Percentiles rank a stretch among this genome's conserved stretches.
Evolutionary conservation across 2,888 invertebrate species (phyloP).

Genomic region (Selenia dentaria): DNA sequence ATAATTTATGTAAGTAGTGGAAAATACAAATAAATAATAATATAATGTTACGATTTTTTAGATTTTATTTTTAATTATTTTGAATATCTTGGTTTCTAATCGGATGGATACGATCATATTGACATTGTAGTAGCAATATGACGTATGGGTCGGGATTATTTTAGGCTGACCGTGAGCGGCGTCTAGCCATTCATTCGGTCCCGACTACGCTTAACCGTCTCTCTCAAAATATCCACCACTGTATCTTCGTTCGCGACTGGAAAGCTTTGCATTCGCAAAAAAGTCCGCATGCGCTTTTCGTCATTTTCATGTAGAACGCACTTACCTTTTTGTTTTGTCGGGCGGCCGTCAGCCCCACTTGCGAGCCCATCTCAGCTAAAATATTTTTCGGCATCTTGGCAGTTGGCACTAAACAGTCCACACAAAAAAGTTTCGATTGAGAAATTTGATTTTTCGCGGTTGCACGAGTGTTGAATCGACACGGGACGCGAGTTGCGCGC

Average conservation of each 20-base stretch:
- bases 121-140: constrained; percentile 60
- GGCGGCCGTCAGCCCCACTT: constrained; percentile 73
- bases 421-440: constrained; percentile 29
- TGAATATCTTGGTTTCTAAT: no score
- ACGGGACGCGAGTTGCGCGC: constrained; percentile 62
- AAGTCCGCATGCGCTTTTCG: constrained; percentile 12
- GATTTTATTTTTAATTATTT: no score
- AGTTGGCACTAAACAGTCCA: constrained; percentile 57
- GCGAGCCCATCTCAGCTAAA: constrained; percentile 79
- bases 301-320: constrained; percentile 5
- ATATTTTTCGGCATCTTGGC: constrained; percentile 78
- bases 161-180: constrained; percentile 53
- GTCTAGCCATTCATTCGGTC: constrained; percentile 60
- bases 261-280: constrained; percentile 33
- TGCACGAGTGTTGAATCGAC: constrained; percentile 45
- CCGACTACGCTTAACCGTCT: constrained; percentile 42
- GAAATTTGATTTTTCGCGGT: constrained; percentile 43
- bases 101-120: no score
- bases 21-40: no score
- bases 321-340: constrained; percentile 72
- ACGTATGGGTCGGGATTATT: constrained; percentile 64
- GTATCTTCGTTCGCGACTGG: constrained; percentile 18
- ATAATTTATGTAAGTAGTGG: no score
- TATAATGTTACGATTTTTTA: no score
- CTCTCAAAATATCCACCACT: constrained; percentile 50